A percentile compares a stretch with the other conserved stretches of the same genome.
phyloP scores from a whole-genome alignment of 2,113 vertebrate genomes.

The Eurypyga helias region DNA sequence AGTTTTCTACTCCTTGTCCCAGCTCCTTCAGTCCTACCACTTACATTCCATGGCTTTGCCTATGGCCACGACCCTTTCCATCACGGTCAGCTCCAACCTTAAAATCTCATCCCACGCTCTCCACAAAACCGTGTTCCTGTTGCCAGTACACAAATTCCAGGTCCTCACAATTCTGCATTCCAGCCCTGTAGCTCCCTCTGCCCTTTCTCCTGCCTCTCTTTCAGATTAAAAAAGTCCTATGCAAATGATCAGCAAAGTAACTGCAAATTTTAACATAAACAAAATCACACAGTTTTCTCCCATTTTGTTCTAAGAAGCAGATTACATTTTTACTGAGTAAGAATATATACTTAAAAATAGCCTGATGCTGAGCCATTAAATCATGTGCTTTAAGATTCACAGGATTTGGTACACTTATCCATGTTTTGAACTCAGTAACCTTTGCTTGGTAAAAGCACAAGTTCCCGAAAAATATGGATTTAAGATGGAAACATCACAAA shows the following conservation, averaged over 20 bases:
- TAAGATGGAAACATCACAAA: not conserved
- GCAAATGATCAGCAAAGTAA: not conserved
- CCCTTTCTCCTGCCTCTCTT: not conserved
- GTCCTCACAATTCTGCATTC: not conserved
- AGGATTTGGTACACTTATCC: not conserved
- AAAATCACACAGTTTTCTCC: not conserved
- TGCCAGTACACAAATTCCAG: not conserved
- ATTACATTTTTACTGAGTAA: not conserved
- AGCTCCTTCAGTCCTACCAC: not conserved
- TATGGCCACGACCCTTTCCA: not conserved
- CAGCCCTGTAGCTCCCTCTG: not conserved
- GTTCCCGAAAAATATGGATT: not conserved
- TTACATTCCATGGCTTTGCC: not conserved
- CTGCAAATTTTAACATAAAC: not conserved
- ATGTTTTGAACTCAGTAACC: not conserved
- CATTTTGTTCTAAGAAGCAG: not conserved
- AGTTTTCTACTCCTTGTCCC: not conserved
- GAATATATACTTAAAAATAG: not conserved
- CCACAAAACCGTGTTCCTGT: not conserved
- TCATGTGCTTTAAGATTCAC: not conserved
- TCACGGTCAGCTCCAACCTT: not conserved
- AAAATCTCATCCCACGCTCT: not conserved
- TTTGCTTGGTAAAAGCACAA: not conserved
- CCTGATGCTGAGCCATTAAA: not conserved
- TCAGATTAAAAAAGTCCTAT: not conserved